These are phyloP conservation scores for Drosophila paucipuncta DNA, from an alignment of 2,888 invertebrate genomes.

Conservation along the genomic window DNA sequence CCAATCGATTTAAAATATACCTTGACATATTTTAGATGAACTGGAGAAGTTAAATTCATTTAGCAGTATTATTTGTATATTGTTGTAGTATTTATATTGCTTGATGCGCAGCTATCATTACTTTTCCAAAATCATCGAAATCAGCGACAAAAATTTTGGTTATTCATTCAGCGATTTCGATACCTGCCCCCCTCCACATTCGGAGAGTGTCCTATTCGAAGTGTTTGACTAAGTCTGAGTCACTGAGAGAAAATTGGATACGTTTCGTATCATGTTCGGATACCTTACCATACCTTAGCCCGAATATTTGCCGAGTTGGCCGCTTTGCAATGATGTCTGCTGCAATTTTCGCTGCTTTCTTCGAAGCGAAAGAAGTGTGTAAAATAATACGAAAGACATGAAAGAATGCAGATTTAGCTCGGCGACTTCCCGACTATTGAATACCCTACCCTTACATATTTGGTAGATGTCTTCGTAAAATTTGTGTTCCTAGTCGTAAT, in stretches of 20 bases:
- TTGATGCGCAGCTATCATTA: background rate
- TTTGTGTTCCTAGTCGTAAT: background rate
- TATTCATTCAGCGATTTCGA: background rate
- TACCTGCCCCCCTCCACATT: background rate
- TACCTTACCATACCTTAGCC: conserved; percentile 2
- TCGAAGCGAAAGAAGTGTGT: conserved; percentile 14
- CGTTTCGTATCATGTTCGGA: conserved; percentile 32
- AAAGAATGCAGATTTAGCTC: background rate
- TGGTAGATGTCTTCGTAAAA: background rate
- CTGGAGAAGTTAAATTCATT: background rate
- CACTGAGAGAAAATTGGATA: conserved; percentile 48
- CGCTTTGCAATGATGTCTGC: conserved; percentile 16
- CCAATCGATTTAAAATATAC: background rate
- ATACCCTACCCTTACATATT: background rate
- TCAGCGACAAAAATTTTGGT: background rate
- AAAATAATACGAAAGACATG: conserved; percentile 6
- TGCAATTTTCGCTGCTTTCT: conserved; percentile 50
- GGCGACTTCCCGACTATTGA: background rate
- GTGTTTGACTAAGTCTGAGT: conserved; percentile 37
- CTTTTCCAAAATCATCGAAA: background rate
- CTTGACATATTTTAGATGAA: background rate
- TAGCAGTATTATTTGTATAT: background rate
- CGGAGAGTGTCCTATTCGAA: background rate
- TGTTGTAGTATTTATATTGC: background rate
- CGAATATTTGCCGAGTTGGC: conserved; percentile 27